phyloP scores from a whole-genome alignment of 2,888 invertebrate species.

The Synanthedon vespiformis region DNA sequence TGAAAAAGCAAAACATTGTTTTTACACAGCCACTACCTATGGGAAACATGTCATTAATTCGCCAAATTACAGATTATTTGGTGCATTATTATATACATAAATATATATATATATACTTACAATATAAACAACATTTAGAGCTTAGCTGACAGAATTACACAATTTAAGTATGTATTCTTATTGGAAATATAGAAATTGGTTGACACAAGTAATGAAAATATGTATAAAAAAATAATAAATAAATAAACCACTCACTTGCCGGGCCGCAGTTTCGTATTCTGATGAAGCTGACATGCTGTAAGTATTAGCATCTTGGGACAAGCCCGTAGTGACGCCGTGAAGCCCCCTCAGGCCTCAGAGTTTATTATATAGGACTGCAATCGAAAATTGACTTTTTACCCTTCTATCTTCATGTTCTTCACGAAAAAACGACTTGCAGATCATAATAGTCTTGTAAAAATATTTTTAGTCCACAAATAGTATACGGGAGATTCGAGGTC shows the following conservation, averaged over 20 bases:
- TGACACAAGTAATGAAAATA: no score
- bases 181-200: no score
- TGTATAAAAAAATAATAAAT: not conserved
- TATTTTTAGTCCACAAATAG: conserved; percentile 62
- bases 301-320: conserved; percentile 68
- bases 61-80: no score
- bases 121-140: no score
- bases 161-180: no score
- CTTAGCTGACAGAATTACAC: no score
- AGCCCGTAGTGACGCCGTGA: conserved; percentile 64
- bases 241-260: conserved; percentile 53
- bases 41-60: no score
- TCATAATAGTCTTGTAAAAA: conserved; percentile 54
- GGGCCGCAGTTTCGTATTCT: conserved; percentile 66
- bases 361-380: conserved; percentile 65
- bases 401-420: conserved; percentile 43
- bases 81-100: not conserved
- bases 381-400: conserved; percentile 59
- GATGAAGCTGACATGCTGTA: conserved; percentile 67
- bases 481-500: conserved; percentile 57
- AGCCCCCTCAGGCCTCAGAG: conserved; percentile 59
- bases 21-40: conserved; percentile 6
- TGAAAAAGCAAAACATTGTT: not conserved
- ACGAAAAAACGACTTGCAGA: conserved; percentile 32
- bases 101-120: no score